Evolutionary conservation across 1,140 invertebrate genomes (phyloP), one percentile per base, ranked within the genome.

Genomic region (Asobara japonica): DNA sequence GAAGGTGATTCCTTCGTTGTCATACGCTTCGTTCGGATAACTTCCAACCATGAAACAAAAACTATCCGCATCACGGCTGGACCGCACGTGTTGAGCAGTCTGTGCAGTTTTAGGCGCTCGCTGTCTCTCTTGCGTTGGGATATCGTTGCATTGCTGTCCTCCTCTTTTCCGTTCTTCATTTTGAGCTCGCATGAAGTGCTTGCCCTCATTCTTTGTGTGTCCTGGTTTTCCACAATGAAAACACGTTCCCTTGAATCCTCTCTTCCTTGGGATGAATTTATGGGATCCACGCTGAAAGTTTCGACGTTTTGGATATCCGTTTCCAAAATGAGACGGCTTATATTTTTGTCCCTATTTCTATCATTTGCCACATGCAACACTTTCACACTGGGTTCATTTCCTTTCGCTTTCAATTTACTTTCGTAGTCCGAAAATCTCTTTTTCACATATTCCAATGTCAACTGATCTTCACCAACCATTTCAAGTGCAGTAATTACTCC

Each of bases 1-100:
- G 30, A 71, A 71, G 0, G 45, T 31, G n/a, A 71, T 71, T 22
- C 48, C 30, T 13, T 72, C 30, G 5, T 48, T 48, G n/a, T 48
- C 41, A 7, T 48, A 5, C 4, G 10, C 16, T n/a, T n/a, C 5
- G n/a, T 18, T 7, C 10, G 4, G 10, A n/a, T 48, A 48, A n/a
- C 16, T 48, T n/a, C 41, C 41, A 4, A 18, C 41, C 41, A 48
- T 48, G 41, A 33, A 33, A 33, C 31, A 33, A 10, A 33, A 33
- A 33, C 31, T 10, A 33, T 33, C 31, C 10, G 31, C 31, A 33
- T 33, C 31, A 33, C 10, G 4, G 31, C 31, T 33, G 31, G 31
- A 33, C 31, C 31, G 31, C 31, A 33, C 31, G 31, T 33, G 31
- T 33, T 33, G 31, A 33, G 31, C 31, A 33, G 31, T 33, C 31